These are phyloP conservation scores for Notothenia rossii DNA, from an alignment of 2,113 vertebrate species.

Conservation along the genomic window DNA sequence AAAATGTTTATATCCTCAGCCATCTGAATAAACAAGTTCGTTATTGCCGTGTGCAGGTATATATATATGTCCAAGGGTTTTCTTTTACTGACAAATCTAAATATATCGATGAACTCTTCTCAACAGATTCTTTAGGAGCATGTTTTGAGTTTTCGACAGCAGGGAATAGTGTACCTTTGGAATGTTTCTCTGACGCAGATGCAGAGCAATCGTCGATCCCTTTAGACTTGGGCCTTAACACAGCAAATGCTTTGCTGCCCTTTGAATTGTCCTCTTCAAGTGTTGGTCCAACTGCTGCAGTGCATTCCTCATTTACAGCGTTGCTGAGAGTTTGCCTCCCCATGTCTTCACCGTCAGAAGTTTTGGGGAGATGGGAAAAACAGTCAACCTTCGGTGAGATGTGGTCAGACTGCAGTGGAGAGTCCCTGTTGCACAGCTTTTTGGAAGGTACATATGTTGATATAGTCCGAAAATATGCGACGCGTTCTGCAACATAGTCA, in stretches of 20 bases:
- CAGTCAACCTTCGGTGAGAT: not conserved
- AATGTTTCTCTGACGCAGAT: not conserved
- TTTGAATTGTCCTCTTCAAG: not conserved
- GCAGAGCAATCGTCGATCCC: not conserved
- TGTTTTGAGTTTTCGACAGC: not conserved
- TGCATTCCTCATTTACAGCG: not conserved
- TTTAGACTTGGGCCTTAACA: not conserved
- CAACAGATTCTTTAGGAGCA: not conserved
- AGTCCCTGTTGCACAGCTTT: not conserved
- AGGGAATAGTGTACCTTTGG: slow-evolving; percentile 35
- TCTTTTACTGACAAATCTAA: slow-evolving; percentile 5
- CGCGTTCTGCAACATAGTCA: accelerated
- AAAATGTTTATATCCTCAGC: not conserved
- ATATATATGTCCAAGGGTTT: not conserved
- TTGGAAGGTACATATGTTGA: not conserved
- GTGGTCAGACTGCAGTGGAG: not conserved
- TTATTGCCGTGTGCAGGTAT: too few species aligned
- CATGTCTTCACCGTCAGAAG: not conserved
- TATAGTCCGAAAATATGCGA: not conserved
- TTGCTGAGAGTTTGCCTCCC: not conserved
- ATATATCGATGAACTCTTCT: not conserved
- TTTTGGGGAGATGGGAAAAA: not conserved
- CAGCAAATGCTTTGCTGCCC: not conserved
- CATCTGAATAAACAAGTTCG: not conserved
- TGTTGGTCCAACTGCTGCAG: not conserved